Conservation (phyloP, 2,113 vertebrate genomes). For the Emydura subglobosa region DNA sequence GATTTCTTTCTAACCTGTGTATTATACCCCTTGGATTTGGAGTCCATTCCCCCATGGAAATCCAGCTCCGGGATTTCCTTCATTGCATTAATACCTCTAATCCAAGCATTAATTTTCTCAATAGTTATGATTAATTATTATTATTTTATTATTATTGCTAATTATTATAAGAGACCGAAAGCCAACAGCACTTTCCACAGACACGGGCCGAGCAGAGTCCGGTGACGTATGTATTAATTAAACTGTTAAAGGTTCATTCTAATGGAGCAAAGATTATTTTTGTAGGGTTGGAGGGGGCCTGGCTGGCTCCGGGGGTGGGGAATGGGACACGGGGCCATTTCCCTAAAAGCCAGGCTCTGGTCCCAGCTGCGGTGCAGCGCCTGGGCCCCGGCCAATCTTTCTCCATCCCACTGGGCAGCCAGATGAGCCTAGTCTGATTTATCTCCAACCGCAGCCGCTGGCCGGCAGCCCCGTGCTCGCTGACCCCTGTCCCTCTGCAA, state of each 20-base stretch:
- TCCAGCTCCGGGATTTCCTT: not conserved
- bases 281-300: not conserved
- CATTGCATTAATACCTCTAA: not conserved
- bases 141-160: not conserved
- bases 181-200: not conserved
- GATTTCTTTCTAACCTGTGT: too few relatives aligned
- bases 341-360: too few relatives aligned
- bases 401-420: too few relatives aligned
- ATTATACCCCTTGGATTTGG: not conserved
- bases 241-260: not conserved
- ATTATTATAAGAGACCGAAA: not conserved
- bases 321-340: not conserved
- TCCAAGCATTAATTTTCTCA: not conserved
- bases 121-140: not conserved
- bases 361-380: not conserved
- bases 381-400: not conserved
- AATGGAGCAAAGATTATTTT: not conserved
- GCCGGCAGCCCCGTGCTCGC: not conserved
- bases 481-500: not conserved
- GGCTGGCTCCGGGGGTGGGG: not conserved
- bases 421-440: not conserved
- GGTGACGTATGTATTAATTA: not conserved
- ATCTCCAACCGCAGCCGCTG: not conserved
- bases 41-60: not conserved
- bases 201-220: not conserved